These are phyloP conservation scores for Notiomystis cincta DNA, from an alignment of 2,113 vertebrate genomes.

Conservation along the genomic window DNA sequence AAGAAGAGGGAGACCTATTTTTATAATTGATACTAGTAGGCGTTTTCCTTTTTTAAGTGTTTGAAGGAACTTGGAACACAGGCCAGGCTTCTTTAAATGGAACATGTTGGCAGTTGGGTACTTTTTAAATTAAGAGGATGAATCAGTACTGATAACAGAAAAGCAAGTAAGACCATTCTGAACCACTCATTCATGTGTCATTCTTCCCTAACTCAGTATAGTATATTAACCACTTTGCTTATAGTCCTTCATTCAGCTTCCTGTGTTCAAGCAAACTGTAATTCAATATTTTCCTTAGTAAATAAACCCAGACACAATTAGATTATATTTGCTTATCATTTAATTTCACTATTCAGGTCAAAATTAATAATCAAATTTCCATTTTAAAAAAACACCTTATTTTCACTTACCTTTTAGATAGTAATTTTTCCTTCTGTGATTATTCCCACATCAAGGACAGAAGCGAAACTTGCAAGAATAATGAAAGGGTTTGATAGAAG, in stretches of 20 bases:
- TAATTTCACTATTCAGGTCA: neutral
- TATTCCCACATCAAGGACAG: neutral
- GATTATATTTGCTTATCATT: neutral
- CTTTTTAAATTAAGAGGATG: neutral
- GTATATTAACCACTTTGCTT: neutral
- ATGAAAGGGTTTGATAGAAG: neutral
- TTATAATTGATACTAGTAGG: neutral
- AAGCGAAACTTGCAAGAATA: neutral
- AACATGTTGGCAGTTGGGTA: neutral
- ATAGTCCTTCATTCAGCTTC: neutral
- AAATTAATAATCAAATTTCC: neutral
- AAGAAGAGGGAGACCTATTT: neutral
- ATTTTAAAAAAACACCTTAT: neutral
- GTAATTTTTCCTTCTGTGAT: neutral
- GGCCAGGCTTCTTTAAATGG: neutral
- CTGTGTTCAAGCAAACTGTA: neutral
- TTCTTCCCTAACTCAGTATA: neutral
- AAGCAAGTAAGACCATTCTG: neutral
- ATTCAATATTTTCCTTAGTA: neutral
- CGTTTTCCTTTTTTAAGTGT: neutral
- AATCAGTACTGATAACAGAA: neutral
- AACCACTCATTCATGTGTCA: neutral
- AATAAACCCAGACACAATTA: neutral
- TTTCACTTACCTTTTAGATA: constrained; percentile 6
- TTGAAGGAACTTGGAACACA: neutral